A percentile compares a stretch with the other conserved stretches of the same genome.
Conservation (phyloP, 2,113 vertebrate genomes). For the Hyaena hyaena region DNA sequence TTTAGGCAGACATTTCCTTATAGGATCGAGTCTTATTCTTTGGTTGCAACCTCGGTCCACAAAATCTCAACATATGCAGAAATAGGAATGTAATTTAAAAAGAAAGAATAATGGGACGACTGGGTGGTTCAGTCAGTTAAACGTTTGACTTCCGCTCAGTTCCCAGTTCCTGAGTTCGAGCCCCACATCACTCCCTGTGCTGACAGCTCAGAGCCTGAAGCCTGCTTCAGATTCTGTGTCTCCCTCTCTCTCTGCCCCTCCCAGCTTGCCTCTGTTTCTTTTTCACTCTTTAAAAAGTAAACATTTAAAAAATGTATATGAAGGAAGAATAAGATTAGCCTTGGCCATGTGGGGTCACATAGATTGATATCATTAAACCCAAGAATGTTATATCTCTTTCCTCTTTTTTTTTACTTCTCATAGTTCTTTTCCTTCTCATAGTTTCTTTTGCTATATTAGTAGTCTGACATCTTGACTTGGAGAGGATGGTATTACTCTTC, state of each 20-base stretch:
- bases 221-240: too few species aligned
- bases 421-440: neutral
- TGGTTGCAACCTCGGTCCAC: rapidly evolving
- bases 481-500: neutral
- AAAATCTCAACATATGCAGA: neutral
- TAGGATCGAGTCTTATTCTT: neutral
- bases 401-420: neutral
- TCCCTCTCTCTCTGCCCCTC: too few species aligned
- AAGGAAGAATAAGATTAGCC: neutral
- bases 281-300: too few species aligned
- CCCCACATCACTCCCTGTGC: too few species aligned
- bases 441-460: neutral
- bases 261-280: too few species aligned
- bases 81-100: neutral
- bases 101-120: too few species aligned
- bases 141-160: too few species aligned
- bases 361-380: neutral
- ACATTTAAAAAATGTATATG: neutral
- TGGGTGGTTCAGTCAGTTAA: too few species aligned
- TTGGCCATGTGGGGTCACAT: neutral
- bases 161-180: too few species aligned
- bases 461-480: neutral
- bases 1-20: neutral
- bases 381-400: neutral
- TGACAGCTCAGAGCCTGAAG: too few species aligned